These are phyloP conservation scores for Ophraella communa DNA, from an alignment of 2,888 invertebrate genomes.

Conservation along the genomic window DNA sequence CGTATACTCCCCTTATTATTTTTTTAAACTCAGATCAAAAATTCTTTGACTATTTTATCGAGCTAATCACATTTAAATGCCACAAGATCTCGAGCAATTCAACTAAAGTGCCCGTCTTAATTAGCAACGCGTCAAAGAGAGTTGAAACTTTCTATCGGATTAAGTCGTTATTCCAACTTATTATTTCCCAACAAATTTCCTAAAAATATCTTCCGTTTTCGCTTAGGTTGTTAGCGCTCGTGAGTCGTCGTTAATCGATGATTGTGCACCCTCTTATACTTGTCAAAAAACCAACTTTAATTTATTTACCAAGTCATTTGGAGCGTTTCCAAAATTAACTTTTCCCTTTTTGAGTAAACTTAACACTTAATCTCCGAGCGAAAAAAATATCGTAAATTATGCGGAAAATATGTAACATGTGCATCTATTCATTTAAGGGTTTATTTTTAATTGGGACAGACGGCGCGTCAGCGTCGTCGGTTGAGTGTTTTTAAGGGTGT, in stretches of 20 bases:
- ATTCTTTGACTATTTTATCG: too few species aligned
- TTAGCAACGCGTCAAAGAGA: too few species aligned
- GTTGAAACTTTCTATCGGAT: too few species aligned
- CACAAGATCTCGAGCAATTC: too few species aligned
- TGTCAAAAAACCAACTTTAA: neutral
- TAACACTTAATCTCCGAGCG: conserved; percentile 4
- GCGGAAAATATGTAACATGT: neutral
- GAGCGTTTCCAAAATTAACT: conserved; percentile 1
- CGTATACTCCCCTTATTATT: too few species aligned
- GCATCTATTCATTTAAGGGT: neutral
- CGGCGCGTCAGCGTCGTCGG: neutral
- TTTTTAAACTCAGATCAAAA: too few species aligned
- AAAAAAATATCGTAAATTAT: conserved; percentile 12
- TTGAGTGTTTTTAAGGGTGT: neutral
- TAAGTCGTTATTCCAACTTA: too few species aligned
- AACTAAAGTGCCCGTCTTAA: too few species aligned
- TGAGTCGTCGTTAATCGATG: neutral
- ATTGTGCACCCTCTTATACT: neutral
- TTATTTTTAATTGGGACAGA: neutral
- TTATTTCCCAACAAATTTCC: too few species aligned
- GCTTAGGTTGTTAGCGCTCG: too few species aligned
- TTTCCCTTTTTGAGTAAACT: neutral
- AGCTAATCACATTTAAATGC: too few species aligned
- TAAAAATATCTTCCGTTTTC: too few species aligned
- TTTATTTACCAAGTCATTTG: neutral